Evolutionary conservation across 2,797 vertebrate genomes (phyloP), one percentile per base, ranked within the genome.

Genomic region (Thaleichthys pacificus): DNA sequence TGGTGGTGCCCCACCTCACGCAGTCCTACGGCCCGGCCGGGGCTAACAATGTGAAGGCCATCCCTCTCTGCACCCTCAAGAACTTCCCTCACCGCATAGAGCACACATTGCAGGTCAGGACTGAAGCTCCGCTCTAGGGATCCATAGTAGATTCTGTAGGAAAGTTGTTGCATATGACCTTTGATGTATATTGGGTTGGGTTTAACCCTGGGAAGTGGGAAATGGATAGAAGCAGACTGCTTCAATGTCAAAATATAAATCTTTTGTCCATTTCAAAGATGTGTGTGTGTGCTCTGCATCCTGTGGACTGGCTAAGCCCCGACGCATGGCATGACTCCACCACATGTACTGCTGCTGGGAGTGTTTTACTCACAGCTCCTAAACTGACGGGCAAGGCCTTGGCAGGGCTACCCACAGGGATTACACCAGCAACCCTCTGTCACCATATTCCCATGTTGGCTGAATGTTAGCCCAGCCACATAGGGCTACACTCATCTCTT

Each of bases 71-170:
- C 77, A 98, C 96, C 0, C 77, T 96, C 49, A 93, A 93, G 75
- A 81, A 93, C 91, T 96, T 96, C 72, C 97, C 96, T 56, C 84
- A 87, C 77, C 89, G 90, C 64, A 94, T 93, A 5, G 92, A 95
- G 84, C 96, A 98, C 84, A 95, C 95, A 0, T 80, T 97, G 56
- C 96, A 98, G 95, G 96, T 96, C 76, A 78, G 47, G 22, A n/a
- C 22, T 28, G 22, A 14, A 62, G 57, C 3, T 6, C 32, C 51
- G 19, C 9, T 8, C 14, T 14, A 7, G 38, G 42, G 42, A 14
- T 12, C 11, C 42, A 8, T 14, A 3, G 12, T 1, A 14, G 42
- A 8, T 14, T 47, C 9, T 14, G 42, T 14, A 47, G 42, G 42
- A 47, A 47, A 0, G 42, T 47, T 47, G 9, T 47, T 14, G 42